Evolutionary conservation across 2,113 vertebrate genomes (phyloP).

Genomic region (Petaurus breviceps): DNA sequence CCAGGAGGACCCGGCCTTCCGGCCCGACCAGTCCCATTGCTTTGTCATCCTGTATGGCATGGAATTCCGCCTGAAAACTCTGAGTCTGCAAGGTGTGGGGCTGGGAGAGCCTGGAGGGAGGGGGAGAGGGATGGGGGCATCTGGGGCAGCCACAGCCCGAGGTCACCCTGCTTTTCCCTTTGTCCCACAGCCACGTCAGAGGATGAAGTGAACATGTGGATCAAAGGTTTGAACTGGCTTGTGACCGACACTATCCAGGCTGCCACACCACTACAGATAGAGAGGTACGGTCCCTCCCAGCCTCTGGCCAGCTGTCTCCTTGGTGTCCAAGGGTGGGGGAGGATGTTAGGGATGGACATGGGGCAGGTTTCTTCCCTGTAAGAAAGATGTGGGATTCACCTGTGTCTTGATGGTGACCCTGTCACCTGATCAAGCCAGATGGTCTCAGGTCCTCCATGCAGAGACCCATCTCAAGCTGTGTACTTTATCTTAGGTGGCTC

Average conservation of each 20-base stretch:
- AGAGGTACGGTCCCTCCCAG: conserved; percentile 86
- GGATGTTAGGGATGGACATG: neutral
- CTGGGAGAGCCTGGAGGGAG: neutral
- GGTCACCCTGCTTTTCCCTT: neutral
- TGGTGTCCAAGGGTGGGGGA: neutral
- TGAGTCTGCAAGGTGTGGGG: conserved; percentile 94
- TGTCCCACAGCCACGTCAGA: conserved; percentile 91
- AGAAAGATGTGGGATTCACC: neutral
- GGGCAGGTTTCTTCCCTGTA: neutral
- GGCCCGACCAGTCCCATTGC: conserved; percentile 92
- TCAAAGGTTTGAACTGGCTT: conserved; percentile 96
- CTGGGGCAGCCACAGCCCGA: neutral
- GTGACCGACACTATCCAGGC: conserved; percentile 93
- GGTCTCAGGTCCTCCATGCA: neutral
- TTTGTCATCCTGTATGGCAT: conserved; percentile 97
- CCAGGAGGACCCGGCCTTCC: conserved; percentile 92
- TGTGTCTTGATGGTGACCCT: neutral
- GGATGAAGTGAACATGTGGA: conserved; percentile 99
- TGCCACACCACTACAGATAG: conserved; percentile 95
- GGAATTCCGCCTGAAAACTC: conserved; percentile 96
- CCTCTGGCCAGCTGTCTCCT: neutral
- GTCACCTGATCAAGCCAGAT: neutral
- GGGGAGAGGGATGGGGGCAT: too few species aligned
- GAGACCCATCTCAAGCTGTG: neutral
- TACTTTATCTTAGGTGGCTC: conserved; percentile 89